These are phyloP conservation scores for Eubasilissa regina DNA, from an alignment of 1,140 invertebrate species.

Conservation along the genomic window DNA sequence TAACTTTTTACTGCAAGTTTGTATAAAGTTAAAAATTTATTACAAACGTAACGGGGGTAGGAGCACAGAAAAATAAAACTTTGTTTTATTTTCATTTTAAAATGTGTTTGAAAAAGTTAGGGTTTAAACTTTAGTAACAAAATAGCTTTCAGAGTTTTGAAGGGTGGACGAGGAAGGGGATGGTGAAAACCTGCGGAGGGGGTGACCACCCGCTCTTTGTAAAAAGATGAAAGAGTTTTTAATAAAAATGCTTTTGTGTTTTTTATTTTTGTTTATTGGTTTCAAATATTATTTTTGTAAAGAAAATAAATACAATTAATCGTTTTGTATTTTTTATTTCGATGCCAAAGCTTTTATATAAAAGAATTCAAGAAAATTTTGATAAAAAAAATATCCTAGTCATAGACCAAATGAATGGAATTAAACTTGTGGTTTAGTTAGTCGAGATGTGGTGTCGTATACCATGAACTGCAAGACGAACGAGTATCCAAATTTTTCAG, in stretches of 20 bases:
- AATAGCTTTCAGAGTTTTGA: slow-evolving; percentile 52
- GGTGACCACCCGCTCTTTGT: neutral
- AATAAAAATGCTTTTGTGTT: neutral
- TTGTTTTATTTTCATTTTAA: slow-evolving; percentile 60
- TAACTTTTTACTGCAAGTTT: slow-evolving; percentile 37
- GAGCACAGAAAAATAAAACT: slow-evolving; percentile 56
- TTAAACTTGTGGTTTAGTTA: too few species aligned
- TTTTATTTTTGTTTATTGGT: neutral
- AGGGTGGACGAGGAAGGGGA: neutral
- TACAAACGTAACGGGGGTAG: slow-evolving; percentile 52
- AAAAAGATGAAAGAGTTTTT: neutral
- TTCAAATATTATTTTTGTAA: neutral
- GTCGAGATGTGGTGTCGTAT: too few species aligned
- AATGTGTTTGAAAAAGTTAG: slow-evolving; percentile 59
- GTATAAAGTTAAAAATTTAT: slow-evolving; percentile 58
- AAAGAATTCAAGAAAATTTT: too few species aligned
- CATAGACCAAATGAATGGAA: too few species aligned
- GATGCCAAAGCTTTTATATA: too few species aligned
- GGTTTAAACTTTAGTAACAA: slow-evolving; percentile 56
- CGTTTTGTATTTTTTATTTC: too few species aligned
- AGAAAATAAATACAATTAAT: too few species aligned
- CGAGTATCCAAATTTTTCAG: too few species aligned
- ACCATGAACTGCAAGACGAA: too few species aligned
- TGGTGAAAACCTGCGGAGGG: slow-evolving; percentile 1
- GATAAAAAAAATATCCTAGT: too few species aligned